phyloP scores from a whole-genome alignment of 2,797 vertebrate genomes.

The Petrocephalus schoutedeni region DNA sequence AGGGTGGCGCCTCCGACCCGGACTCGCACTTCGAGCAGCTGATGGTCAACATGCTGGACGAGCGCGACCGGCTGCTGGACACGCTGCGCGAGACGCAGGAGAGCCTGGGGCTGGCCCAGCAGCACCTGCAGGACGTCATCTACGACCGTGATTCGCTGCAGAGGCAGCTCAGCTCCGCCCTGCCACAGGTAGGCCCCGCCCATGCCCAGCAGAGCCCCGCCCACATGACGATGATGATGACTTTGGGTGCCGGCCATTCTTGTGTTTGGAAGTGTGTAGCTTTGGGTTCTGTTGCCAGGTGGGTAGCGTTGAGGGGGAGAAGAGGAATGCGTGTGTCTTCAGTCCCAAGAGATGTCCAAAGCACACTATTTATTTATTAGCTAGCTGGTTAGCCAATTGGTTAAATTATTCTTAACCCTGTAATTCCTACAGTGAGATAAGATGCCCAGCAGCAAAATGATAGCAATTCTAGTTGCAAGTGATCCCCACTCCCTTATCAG shows the following conservation, averaged over 20 bases:
- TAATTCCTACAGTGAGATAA: neutral
- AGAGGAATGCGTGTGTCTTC: neutral
- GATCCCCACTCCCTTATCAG: conserved; percentile 39
- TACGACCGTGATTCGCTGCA: conserved; percentile 94
- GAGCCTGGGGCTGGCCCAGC: conserved; percentile 86
- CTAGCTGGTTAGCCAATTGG: neutral
- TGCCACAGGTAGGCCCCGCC: conserved; percentile 80
- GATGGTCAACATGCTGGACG: conserved; percentile 99
- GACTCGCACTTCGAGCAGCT: conserved; percentile 98
- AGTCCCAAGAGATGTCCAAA: neutral
- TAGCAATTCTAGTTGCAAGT: conserved; percentile 54
- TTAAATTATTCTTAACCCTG: neutral
- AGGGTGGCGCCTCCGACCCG: conserved; percentile 90
- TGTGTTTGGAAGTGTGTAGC: neutral
- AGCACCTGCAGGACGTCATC: conserved; percentile 93
- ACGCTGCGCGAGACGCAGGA: conserved; percentile 94
- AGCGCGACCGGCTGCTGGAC: conserved; percentile 92
- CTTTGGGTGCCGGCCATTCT: neutral
- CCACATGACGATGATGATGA: neutral
- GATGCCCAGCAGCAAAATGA: neutral
- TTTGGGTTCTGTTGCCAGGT: neutral
- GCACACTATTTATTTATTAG: neutral
- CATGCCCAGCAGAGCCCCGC: neutral
- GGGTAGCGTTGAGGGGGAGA: neutral
- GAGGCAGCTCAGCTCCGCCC: conserved; percentile 91